Evolutionary conservation across 2,888 invertebrate species (phyloP), one percentile per base, ranked within the genome.

Genomic region (Agrotis ipsilon): DNA sequence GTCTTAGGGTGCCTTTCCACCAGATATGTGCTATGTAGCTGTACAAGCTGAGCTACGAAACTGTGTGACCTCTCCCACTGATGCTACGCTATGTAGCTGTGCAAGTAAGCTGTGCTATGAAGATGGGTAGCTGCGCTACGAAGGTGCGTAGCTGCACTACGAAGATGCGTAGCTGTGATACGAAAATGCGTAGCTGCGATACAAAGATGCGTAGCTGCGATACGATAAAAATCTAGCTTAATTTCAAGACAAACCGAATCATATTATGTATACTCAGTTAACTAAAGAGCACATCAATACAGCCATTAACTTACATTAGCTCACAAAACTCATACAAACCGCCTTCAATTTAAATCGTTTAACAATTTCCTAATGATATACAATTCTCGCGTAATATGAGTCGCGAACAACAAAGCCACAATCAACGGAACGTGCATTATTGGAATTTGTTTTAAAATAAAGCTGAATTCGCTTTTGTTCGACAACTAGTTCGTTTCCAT

Each of bases 361-460:
- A 73, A 73, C 79, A 82, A 81, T 78, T 49, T 80, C 66, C 64
- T 78, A 78, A 83, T 81, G 78, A 78, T 81, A 83, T 64, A 72
- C 81, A 78, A 69, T 71, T 52, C 75, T 63, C 49, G 51, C 71
- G 82, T 84, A 73, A 81, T 79, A 75, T 72, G 72, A 81, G 68
- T 59, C 46, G 51, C 63, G 69, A 27, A 72, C 39, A 78, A 84
- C 78, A 78, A 81, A 72, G 73, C 78, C 73, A 75, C 81, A 86
- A 81, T 84, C 76, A 84, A 72, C 75, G 66, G 62, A 78, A 79
- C 75, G 80, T 73, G 73, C 54, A 83, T 83, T 81, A 83, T 71
- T 75, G 72, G 66, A 86, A 78, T 79, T 76, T 74, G 67, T 83
- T 82, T 83, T 82, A 78, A 83, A 86, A 78, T 80, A 81, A 80